Percentiles rank a stretch among this genome's conserved stretches.
phyloP scores from a whole-genome alignment of 2,888 invertebrate genomes.

The Diarsia brunnea region DNA sequence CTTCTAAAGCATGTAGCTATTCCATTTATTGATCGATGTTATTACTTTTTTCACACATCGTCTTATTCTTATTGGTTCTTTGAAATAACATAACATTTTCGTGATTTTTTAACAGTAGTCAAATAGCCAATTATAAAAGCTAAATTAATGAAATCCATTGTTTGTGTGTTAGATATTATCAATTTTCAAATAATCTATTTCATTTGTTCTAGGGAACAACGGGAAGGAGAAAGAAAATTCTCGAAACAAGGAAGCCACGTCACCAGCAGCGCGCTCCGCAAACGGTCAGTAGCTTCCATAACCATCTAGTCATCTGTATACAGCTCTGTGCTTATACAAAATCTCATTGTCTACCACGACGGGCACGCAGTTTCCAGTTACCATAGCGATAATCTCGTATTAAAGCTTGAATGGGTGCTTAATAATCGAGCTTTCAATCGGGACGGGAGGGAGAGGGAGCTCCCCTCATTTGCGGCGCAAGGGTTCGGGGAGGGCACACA shows the following conservation, averaged over 20 bases:
- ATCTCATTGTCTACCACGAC: conserved; percentile 56
- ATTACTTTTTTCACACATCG: no score
- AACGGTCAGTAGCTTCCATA: conserved; percentile 88
- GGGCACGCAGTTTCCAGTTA: conserved; percentile 65
- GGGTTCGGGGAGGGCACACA: conserved; percentile 66
- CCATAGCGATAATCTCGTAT: conserved; percentile 80
- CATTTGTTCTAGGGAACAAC: conserved; percentile 92
- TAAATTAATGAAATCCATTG: not conserved
- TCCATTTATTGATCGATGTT: no score
- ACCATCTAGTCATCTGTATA: not conserved
- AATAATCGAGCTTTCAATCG: conserved; percentile 81
- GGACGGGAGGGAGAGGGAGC: conserved; percentile 71
- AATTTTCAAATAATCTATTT: conserved; percentile 20
- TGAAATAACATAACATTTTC: no score
- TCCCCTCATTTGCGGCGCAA: conserved; percentile 66
- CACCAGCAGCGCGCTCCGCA: conserved; percentile 92
- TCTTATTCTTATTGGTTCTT: no score
- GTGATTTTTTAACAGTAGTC: no score
- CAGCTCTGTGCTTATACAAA: conserved; percentile 38
- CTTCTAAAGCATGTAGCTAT: no score
- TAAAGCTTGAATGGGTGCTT: conserved; percentile 84
- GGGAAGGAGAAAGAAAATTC: conserved; percentile 92
- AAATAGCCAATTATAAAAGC: not conserved
- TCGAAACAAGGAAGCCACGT: conserved; percentile 93
- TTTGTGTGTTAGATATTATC: not conserved